Conservation (phyloP, 2,797 vertebrate genomes). For the Coregonus ussuriensis region DNA sequence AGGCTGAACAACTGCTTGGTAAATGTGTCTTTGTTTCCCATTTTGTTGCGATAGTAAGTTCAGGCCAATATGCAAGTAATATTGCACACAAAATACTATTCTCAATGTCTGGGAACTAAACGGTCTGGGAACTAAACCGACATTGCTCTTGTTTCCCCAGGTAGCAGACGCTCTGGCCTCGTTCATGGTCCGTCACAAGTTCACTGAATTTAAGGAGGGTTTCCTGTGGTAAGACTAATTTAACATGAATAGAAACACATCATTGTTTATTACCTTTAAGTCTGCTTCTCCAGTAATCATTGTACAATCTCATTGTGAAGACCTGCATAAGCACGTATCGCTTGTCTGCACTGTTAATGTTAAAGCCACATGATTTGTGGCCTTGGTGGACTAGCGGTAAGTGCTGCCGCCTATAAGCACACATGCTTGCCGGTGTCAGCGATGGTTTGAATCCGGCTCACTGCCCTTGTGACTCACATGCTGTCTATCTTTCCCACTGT, state of each 20-base stretch:
- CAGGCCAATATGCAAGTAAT: background rate
- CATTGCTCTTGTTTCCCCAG: constrained; percentile 61
- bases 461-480: no score
- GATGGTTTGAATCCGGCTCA: no score
- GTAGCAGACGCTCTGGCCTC: constrained; percentile 95
- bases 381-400: no score
- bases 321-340: background rate
- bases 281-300: background rate
- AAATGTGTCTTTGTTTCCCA: background rate
- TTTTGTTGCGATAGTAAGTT: background rate
- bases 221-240: constrained; percentile 88
- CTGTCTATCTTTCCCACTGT: no score
- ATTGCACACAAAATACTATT: background rate
- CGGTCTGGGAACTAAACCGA: background rate
- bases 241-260: background rate
- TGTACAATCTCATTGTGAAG: background rate
- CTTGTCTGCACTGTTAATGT: constrained; percentile 5
- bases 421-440: no score
- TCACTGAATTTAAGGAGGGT: constrained; percentile 93
- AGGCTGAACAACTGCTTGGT: background rate
- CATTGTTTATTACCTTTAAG: background rate
- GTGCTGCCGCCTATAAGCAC: no score
- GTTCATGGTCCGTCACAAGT: constrained; percentile 96
- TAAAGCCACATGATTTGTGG: background rate
- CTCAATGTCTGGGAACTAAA: background rate